These are phyloP conservation scores for Pangasius mekongensis DNA, from an alignment of 2,797 vertebrate genomes.

Conservation along the genomic window DNA sequence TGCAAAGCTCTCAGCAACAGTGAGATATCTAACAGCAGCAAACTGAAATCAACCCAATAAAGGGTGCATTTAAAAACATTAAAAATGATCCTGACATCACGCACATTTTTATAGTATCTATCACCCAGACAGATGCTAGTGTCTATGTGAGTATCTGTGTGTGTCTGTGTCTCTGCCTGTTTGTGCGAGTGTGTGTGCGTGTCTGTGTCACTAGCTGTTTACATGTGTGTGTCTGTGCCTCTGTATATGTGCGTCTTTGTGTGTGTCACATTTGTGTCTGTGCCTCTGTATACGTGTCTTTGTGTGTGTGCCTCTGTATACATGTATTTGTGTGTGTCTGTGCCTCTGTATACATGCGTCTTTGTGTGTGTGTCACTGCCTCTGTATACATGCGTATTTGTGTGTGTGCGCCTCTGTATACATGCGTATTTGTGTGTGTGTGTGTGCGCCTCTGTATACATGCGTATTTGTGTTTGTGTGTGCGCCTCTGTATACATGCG, in stretches of 20 bases:
- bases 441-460: neutral
- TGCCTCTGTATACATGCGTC: no score
- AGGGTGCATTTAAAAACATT: neutral
- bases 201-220: neutral
- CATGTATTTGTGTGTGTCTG: no score
- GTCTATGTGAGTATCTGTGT: conserved; percentile 12
- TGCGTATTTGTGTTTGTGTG: no score
- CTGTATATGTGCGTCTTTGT: no score
- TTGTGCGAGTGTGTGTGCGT: neutral
- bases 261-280: neutral
- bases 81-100: neutral
- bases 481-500: no score
- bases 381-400: no score
- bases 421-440: neutral
- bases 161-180: neutral
- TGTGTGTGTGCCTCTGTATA: no score
- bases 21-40: neutral
- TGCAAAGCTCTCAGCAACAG: neutral
- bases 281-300: no score
- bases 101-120: neutral
- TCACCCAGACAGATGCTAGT: neutral
- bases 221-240: neutral
- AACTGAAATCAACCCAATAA: neutral
- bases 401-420: neutral
- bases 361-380: no score